Percentiles rank a stretch among this genome's conserved stretches.
These are phyloP conservation scores for Metaphire vulgaris DNA, from an alignment of 1,140 invertebrate genomes.

Conservation along the genomic window DNA sequence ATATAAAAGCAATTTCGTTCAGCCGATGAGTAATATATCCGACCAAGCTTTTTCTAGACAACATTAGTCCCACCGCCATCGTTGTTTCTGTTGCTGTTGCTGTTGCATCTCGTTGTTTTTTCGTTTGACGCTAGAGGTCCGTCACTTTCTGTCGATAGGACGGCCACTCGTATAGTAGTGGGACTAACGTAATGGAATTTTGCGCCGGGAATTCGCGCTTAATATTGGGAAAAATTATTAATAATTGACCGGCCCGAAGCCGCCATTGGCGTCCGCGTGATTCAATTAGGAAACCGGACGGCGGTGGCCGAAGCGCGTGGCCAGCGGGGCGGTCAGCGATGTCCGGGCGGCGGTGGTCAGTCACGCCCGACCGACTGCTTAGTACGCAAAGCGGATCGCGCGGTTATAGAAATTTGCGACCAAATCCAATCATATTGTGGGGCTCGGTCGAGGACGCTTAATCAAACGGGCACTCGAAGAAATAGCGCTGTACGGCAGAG, in stretches of 20 bases:
- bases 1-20: too few species aligned
- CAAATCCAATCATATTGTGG: not conserved
- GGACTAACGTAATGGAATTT: not conserved
- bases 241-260: not conserved
- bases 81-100: too few species aligned
- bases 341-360: too few species aligned
- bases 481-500: too few species aligned
- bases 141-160: too few species aligned
- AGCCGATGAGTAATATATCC: too few species aligned
- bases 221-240: not conserved
- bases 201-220: not conserved
- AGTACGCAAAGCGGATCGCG: not conserved
- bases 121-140: too few species aligned
- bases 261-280: not conserved
- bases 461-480: not conserved
- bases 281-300: not conserved
- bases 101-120: too few species aligned
- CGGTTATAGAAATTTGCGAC: not conserved
- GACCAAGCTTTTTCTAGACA: too few species aligned
- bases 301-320: not conserved
- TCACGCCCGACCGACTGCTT: not conserved
- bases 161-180: too few species aligned
- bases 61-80: too few species aligned
- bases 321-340: not conserved
- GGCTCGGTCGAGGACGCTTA: not conserved